Conservation (phyloP, 1,140 invertebrate genomes). For the Sycophaga agraensis region DNA sequence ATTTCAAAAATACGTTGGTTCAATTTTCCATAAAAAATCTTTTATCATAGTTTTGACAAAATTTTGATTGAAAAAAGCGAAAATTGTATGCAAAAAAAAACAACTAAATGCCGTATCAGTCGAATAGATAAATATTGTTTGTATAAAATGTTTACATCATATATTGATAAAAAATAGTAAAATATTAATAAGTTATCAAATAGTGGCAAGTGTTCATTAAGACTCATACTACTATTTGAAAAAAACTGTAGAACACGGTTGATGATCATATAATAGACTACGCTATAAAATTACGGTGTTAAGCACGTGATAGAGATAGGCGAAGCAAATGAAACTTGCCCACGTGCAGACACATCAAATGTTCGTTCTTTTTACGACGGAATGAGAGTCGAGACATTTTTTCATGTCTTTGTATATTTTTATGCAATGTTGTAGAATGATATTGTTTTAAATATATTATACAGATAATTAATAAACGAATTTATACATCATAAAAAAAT, state of each 20-base stretch:
- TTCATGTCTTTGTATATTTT: conserved; percentile 61
- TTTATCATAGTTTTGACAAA: no score
- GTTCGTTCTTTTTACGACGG: conserved; percentile 17
- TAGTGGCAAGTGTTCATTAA: conserved; percentile 7
- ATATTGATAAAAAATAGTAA: conserved; percentile 10
- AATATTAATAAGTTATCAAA: conserved; percentile 19
- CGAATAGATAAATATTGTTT: conserved; percentile 16
- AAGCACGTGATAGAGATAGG: no score
- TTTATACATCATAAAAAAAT: conserved; percentile 14
- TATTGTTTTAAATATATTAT: conserved; percentile 61
- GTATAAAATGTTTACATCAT: conserved; percentile 12
- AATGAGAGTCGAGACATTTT: conserved; percentile 59
- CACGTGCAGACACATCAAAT: background rate
- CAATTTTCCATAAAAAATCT: no score
- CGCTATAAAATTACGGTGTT: no score
- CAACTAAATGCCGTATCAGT: conserved; percentile 11
- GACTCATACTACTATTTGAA: conserved; percentile 1
- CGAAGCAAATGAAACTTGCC: no score
- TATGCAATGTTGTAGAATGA: conserved; percentile 61
- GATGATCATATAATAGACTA: no score
- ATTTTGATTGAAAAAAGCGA: background rate
- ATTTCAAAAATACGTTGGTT: no score
- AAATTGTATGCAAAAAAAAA: background rate
- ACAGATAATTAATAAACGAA: conserved; percentile 53
- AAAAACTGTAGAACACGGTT: background rate